Base-by-base conservation (phyloP, 2,888 invertebrate species). In the Diarsia dahlii region DNA sequence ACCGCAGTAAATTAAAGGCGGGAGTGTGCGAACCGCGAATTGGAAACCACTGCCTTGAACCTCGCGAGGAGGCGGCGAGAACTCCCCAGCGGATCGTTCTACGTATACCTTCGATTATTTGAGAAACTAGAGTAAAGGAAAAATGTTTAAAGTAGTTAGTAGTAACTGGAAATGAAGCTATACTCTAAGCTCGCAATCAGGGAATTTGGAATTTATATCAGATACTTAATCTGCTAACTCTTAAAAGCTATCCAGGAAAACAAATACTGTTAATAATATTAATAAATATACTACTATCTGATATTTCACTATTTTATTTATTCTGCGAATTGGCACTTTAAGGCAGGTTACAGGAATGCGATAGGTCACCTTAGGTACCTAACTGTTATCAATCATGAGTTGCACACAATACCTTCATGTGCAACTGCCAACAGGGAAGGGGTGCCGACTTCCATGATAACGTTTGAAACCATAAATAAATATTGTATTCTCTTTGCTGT, bases 1-100 rank as follows among this genome's bases (percentile, higher is more conserved):
- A 90, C 93, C 91, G 92, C 91, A 93, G 93, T 95, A 95, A 95
- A 95, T 96, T 94, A 95, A 80, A 93, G 93, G 91, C 89, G 89
- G 91, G 87, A 88, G 90, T 90, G 92, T 91, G 91, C 88, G 84
- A 89, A 77, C 87, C 93, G 90, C 91, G 92, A 91, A 91, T 92
- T 91, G 92, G 92, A 91, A 93, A 93, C 93, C 92, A 89, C 91
- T 87, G 69, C 88, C 89, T 88, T 83, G 86, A 84, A 87, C 84
- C 83, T 87, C 79, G 82, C 84, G 82, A 87, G 85, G 81, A 87
- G 87, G 89, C 89, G 88, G 88, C 82, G 86, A 81, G 87, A 86
- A 87, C 88, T 91, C 90, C 89, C 90, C 81, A 80, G 89, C 83
- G 91, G 87, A 91, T 89, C 89, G 87, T 91, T 92, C 90, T 88